Conservation (phyloP, 2,113 vertebrate genomes). For the Limnothrissa miodon region DNA sequence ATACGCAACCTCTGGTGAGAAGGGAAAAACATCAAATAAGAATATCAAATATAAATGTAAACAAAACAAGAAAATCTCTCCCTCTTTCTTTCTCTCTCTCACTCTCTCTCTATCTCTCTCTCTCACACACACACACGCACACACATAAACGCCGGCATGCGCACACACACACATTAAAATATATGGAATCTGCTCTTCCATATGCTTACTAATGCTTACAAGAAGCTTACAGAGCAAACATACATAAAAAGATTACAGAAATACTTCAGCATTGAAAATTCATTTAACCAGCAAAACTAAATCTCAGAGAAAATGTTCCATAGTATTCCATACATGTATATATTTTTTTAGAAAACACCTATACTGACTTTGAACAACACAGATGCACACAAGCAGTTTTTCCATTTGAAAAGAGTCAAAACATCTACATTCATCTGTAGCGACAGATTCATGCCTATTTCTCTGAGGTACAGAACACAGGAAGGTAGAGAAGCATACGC, state of each 20-base stretch:
- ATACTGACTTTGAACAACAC: not conserved
- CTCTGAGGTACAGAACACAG: not conserved
- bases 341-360: too few relatives aligned
- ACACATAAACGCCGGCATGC: too few relatives aligned
- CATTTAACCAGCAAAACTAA: not conserved
- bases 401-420: not conserved
- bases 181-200: not conserved
- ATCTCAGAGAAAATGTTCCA: not conserved
- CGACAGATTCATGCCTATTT: not conserved
- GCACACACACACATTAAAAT: not conserved
- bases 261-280: not conserved
- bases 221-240: not conserved
- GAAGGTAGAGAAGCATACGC: not conserved
- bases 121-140: not conserved
- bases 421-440: not conserved
- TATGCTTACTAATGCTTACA: not conserved
- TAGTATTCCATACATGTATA: not conserved
- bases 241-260: not conserved
- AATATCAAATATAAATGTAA: not conserved
- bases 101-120: too few relatives aligned
- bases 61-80: too few relatives aligned
- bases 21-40: not conserved
- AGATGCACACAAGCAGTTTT: not conserved
- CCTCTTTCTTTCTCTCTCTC: too few relatives aligned
- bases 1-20: not conserved